Percentiles rank a stretch among this genome's conserved stretches.
Evolutionary conservation across 2,797 vertebrate species (phyloP).

Genomic region (Pseudopleuronectes americanus): DNA sequence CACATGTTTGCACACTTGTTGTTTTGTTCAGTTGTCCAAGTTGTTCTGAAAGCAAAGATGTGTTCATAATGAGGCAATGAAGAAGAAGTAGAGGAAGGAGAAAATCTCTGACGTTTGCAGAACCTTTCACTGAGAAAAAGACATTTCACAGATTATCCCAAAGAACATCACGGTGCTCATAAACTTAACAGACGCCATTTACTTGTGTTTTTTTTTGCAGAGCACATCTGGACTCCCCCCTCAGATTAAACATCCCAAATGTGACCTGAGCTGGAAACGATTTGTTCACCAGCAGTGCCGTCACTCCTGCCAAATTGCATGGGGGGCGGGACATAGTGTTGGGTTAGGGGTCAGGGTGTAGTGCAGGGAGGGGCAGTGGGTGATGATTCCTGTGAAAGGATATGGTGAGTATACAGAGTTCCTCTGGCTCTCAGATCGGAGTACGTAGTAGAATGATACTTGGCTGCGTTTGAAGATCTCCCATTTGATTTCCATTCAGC

Average conservation of each 20-base stretch:
- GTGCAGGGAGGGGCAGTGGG: conserved; percentile 3
- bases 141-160: conserved; percentile 22
- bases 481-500: conserved; percentile 77
- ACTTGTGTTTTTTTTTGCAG: conserved; percentile 21
- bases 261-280: conserved; percentile 76
- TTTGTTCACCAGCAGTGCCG: conserved; percentile 68
- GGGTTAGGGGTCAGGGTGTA: too few relatives aligned
- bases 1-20: conserved; percentile 1
- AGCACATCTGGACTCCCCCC: conserved; percentile 76
- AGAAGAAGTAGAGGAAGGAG: too few relatives aligned
- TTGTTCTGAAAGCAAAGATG: neutral
- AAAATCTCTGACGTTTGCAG: neutral
- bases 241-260: conserved; percentile 73
- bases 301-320: conserved; percentile 65
- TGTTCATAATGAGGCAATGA: too few relatives aligned
- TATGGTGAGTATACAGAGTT: conserved; percentile 38
- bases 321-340: neutral
- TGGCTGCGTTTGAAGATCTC: conserved; percentile 77
- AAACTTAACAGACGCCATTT: conserved; percentile 61
- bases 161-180: conserved; percentile 46
- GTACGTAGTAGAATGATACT: conserved; percentile 55
- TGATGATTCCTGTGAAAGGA: conserved; percentile 60
- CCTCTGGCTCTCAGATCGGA: conserved; percentile 44
- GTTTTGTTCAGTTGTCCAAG: conserved; percentile 1
- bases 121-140: neutral